phyloP scores from a whole-genome alignment of 2,797 vertebrate species.

The Aphelocoma californica region DNA sequence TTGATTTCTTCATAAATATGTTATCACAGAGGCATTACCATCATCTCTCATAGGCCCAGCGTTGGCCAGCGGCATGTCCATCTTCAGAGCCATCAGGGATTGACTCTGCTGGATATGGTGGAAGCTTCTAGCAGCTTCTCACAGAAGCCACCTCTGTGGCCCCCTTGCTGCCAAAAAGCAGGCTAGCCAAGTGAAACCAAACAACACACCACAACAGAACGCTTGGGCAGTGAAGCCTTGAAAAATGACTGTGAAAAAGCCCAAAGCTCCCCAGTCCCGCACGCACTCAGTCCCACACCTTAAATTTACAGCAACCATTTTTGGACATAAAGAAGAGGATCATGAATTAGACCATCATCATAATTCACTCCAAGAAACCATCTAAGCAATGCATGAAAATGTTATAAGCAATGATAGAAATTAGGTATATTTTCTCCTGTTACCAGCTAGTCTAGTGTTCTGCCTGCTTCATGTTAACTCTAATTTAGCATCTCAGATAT shows the following conservation, averaged over 20 bases:
- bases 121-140: neutral
- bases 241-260: neutral
- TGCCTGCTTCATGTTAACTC: neutral
- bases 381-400: neutral
- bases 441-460: neutral
- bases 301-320: neutral
- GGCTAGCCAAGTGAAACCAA: neutral
- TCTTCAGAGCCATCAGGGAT: neutral
- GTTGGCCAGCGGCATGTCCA: neutral
- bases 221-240: neutral
- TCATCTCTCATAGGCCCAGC: neutral
- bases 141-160: neutral
- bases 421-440: neutral
- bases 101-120: neutral
- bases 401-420: neutral
- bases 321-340: neutral
- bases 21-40: neutral
- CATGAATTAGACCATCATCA: neutral
- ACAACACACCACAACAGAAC: neutral
- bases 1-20: neutral
- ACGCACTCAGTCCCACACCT: neutral
- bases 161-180: neutral
- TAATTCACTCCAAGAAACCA: neutral
- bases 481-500: neutral
- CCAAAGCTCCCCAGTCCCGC: neutral